Evolutionary conservation across 2,113 vertebrate species (phyloP).

Genomic region (Rallus limicola): DNA sequence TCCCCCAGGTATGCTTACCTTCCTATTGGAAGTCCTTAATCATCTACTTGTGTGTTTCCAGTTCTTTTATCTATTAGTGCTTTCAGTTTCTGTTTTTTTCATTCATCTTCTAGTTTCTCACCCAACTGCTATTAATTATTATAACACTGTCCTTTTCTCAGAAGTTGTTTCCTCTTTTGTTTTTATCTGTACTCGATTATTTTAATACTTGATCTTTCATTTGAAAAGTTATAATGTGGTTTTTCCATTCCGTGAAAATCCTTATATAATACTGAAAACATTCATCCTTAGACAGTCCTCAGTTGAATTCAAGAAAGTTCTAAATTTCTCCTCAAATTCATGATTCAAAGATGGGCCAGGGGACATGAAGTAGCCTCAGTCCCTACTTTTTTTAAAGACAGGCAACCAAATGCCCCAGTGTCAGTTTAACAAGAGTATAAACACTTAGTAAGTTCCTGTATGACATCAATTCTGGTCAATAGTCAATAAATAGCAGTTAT

Average conservation of each 20-base stretch:
- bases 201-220: too few species aligned
- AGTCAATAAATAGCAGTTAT: neutral
- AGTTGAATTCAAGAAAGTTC: neutral
- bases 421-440: neutral
- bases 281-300: neutral
- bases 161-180: too few species aligned
- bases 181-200: too few species aligned
- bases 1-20: neutral
- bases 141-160: too few species aligned
- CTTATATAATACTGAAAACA: too few species aligned
- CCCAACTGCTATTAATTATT: too few species aligned
- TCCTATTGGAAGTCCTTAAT: neutral
- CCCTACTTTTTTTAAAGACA: neutral
- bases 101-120: too few species aligned
- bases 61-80: neutral
- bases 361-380: neutral
- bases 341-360: neutral
- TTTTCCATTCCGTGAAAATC: too few species aligned
- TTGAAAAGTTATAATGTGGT: too few species aligned
- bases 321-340: neutral
- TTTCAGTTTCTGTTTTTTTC: neutral
- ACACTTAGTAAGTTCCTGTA: neutral
- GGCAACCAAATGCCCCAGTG: neutral
- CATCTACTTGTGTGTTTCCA: neutral
- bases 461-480: neutral